Evolutionary conservation across 1,140 invertebrate genomes (phyloP).

Genomic region (Asbolus verrucosus): DNA sequence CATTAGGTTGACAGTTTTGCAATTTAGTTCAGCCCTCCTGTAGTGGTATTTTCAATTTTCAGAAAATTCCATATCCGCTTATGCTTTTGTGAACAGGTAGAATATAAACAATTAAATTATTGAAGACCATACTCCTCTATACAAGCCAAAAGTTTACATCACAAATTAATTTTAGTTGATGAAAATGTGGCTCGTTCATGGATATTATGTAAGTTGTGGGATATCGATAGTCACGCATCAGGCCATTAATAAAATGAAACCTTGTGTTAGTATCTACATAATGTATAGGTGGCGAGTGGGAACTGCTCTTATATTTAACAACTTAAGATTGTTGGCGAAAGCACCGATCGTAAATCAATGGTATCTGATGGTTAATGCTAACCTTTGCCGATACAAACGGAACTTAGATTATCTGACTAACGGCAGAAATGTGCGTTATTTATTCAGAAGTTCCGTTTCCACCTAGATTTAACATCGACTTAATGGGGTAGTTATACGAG

Average conservation of each 20-base stretch:
- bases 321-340: slow-evolving; percentile 33
- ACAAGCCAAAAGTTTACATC: too few species aligned
- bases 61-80: too few species aligned
- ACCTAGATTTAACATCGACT: slow-evolving; percentile 32
- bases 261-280: slow-evolving; percentile 23
- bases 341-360: slow-evolving; percentile 28
- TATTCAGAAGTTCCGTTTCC: slow-evolving; percentile 36
- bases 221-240: neutral
- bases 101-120: too few species aligned
- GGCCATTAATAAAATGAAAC: slow-evolving; percentile 9
- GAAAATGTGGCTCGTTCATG: too few species aligned
- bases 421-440: slow-evolving; percentile 33
- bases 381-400: slow-evolving; percentile 33
- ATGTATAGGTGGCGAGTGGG: slow-evolving; percentile 20
- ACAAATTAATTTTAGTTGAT: neutral
- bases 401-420: slow-evolving; percentile 29
- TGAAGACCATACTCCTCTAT: too few species aligned
- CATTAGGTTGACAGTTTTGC: too few species aligned
- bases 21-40: too few species aligned
- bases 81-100: too few species aligned
- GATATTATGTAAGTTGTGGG: too few species aligned
- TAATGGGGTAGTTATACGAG: slow-evolving; percentile 29
- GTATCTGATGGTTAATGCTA: slow-evolving; percentile 26
- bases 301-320: slow-evolving; percentile 35
- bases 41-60: too few species aligned